These are phyloP conservation scores for Siderastrea radians DNA, from an alignment of 92 coral and sea anemone species.

Conservation along the genomic window DNA sequence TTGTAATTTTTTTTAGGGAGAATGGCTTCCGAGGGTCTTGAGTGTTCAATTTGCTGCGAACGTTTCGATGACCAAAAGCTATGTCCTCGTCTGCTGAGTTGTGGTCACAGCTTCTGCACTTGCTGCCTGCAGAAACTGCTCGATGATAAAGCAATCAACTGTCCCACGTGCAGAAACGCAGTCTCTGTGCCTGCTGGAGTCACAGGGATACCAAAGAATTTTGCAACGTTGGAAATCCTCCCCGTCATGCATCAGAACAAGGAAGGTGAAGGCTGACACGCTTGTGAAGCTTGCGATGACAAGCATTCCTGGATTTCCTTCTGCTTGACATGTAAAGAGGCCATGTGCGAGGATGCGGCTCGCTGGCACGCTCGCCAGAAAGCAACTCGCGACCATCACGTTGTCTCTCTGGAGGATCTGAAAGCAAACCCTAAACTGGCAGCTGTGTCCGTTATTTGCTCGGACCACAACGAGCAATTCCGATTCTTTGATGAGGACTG, in stretches of 20 bases:
- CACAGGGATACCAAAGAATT: constrained; percentile 6
- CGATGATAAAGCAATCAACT: neutral
- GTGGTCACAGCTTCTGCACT: constrained; percentile 28
- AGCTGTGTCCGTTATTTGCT: neutral
- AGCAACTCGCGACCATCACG: constrained; percentile 11
- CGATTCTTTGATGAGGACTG: constrained; percentile 19
- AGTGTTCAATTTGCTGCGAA: constrained; percentile 11
- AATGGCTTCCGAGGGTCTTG: too few relatives aligned
- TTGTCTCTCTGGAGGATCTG: neutral
- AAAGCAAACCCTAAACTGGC: constrained; percentile 16
- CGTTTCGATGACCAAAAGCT: neutral
- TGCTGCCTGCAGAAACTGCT: constrained; percentile 1
- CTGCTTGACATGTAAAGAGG: constrained; percentile 19
- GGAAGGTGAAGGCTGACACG: neutral
- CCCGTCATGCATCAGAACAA: neutral
- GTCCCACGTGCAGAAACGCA: constrained; percentile 11
- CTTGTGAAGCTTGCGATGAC: constrained; percentile 10
- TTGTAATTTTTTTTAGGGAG: too few relatives aligned
- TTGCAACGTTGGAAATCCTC: neutral
- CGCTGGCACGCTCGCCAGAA: neutral
- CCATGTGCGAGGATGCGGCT: constrained; percentile 13
- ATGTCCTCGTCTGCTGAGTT: constrained; percentile 29
- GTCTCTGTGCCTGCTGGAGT: neutral
- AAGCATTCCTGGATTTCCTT: neutral
- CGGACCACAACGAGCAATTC: constrained; percentile 14